Base-by-base conservation (phyloP, 2,113 vertebrate species). In the Todiramphus saurophagus region DNA sequence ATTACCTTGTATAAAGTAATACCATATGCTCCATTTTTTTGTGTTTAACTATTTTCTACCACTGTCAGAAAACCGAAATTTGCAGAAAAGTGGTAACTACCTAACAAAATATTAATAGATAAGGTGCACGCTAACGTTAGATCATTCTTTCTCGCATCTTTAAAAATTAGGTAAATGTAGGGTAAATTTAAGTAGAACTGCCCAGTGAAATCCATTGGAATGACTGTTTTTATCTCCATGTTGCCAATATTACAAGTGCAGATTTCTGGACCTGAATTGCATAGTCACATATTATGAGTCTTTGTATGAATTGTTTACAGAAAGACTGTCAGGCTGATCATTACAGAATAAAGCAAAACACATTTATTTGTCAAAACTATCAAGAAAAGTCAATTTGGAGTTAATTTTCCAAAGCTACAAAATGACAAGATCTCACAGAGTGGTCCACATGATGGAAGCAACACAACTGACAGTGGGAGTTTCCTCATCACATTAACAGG, bases 401-500 rank as follows among this genome's bases (percentile, higher is more conserved):
- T 56, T 53, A 20, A 28, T 92, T 95, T 86, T 90, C 56, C 51
- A 64, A 91, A 77, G 67, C 75, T 80, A 31, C 41, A 21, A 30
- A 62, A 62, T 80, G 33, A 67, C 77, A 74, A 2, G 2, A 43
- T 79, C 76, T 90, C 76, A 33, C 51, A 11, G 82, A 70, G 27
- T 39, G 55, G 79, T 92, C 80, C 60, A 35, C 21, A 11, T 44
- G 88, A 92, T 70, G 41, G 92, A 78, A 81, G 53, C 0, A 1
- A 64, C 48, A 28, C 0, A 0, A 76, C 11, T 92, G 93, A 41
- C 92, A 93, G 92, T 37, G 39, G 72, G 92, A 90, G 68, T 56
- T 94, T 92, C 92, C 85, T 80, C 92, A 85, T 93, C 90, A 35
- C 60, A 51, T 88, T 46, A 88, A 35, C 58, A 56, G 35, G 35